Percentiles rank a stretch among this genome's conserved stretches.
Conservation (phyloP, 2,888 invertebrate species). For the Leptinotarsa juncta region DNA sequence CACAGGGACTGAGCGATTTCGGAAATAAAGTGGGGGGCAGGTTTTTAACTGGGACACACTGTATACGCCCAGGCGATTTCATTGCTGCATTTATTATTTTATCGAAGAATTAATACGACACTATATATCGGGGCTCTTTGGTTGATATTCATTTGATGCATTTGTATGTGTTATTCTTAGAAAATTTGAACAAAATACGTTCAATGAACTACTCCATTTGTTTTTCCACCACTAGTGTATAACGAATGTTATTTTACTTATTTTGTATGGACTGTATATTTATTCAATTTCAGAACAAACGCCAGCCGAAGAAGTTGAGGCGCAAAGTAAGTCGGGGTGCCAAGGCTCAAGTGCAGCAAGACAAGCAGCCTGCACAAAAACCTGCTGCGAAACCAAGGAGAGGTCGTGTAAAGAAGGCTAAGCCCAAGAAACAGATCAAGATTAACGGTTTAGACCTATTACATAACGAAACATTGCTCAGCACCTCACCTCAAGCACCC, state of each 20-base stretch:
- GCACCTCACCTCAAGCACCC: conserved; percentile 81
- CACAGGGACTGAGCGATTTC: too few species aligned
- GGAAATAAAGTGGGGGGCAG: too few species aligned
- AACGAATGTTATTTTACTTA: neutral
- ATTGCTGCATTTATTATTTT: too few species aligned
- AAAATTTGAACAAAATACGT: too few species aligned
- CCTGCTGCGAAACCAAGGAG: conserved; percentile 66
- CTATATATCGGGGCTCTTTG: too few species aligned
- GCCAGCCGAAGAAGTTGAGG: conserved; percentile 66
- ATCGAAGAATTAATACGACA: too few species aligned
- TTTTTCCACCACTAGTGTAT: neutral
- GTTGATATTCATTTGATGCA: too few species aligned
- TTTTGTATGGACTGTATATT: conserved; percentile 17
- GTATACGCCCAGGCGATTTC: too few species aligned
- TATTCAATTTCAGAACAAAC: conserved; percentile 52
- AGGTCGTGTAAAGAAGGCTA: conserved; percentile 73
- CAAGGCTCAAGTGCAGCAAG: conserved; percentile 48
- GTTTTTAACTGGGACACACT: too few species aligned
- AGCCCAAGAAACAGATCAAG: conserved; percentile 76
- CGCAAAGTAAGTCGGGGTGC: conserved; percentile 66
- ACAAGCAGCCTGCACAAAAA: conserved; percentile 54
- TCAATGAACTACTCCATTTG: too few species aligned
- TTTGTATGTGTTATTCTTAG: too few species aligned
- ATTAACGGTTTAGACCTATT: conserved; percentile 89
- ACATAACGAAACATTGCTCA: conserved; percentile 89